Conservation (phyloP, 2,797 vertebrate species). For the Huso huso region DNA sequence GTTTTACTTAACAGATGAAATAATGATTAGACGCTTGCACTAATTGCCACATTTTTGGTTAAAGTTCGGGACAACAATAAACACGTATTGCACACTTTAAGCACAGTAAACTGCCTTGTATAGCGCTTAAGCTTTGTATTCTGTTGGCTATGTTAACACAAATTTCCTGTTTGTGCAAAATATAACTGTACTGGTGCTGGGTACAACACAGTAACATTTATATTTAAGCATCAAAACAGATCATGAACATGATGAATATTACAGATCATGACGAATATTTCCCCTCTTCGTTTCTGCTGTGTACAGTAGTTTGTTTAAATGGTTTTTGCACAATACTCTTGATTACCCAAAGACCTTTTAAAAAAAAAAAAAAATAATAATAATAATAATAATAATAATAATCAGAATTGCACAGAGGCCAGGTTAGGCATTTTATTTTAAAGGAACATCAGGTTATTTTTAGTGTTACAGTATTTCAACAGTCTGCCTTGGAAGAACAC, state of each 20-base stretch:
- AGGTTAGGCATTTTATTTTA: neutral
- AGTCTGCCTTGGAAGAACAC: constrained; percentile 23
- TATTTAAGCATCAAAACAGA: constrained; percentile 29
- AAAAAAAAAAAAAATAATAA: no score
- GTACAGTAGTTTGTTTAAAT: neutral
- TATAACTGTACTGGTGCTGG: constrained; percentile 22
- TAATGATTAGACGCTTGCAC: no score
- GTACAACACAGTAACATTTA: constrained; percentile 33
- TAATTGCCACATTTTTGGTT: no score
- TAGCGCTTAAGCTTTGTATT: no score
- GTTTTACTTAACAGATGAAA: no score
- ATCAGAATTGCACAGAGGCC: neutral
- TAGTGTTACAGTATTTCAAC: constrained; percentile 7
- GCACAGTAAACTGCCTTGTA: no score
- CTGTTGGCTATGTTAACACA: no score
- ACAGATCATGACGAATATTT: constrained; percentile 6
- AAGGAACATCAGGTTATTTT: neutral
- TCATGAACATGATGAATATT: constrained; percentile 20
- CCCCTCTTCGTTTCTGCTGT: neutral
- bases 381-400: no score
- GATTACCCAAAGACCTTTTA: constrained; percentile 5
- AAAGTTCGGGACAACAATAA: no score
- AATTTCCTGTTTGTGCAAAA: no score
- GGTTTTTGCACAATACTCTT: constrained; percentile 14
- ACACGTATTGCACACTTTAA: no score